Conservation (phyloP, 2,888 invertebrate species). For the Agrilus mali region DNA sequence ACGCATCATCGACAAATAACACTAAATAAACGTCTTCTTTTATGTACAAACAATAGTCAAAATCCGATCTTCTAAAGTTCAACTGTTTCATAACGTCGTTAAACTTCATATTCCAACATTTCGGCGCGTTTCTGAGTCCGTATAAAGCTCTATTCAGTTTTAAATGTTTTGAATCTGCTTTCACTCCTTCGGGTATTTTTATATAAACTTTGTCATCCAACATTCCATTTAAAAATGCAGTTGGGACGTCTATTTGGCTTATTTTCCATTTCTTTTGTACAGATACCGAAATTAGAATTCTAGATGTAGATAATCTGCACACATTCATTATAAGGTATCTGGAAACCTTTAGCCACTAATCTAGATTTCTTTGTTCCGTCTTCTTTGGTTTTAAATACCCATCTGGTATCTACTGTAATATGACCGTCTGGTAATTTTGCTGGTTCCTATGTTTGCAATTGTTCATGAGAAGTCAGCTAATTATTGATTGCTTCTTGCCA, state of each 20-base stretch:
- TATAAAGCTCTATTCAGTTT: no score
- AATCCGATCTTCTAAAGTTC: no score
- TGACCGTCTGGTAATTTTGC: slow-evolving; percentile 1
- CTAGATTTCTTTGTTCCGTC: background rate
- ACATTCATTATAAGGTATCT: background rate
- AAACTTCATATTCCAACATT: no score
- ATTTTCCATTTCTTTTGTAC: slow-evolving; percentile 3
- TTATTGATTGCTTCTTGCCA: slow-evolving; percentile 5
- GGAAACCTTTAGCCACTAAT: background rate
- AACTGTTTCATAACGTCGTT: no score
- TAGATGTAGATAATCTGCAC: background rate
- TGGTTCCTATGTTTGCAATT: slow-evolving; percentile 3
- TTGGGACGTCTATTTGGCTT: slow-evolving; percentile 6
- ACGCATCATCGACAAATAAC: no score
- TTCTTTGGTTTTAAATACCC: background rate
- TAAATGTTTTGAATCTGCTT: no score
- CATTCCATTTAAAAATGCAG: slow-evolving; percentile 8
- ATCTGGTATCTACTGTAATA: background rate
- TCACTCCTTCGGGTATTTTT: slow-evolving; percentile 2
- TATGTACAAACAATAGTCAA: no score
- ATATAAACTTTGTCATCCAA: slow-evolving; percentile 4
- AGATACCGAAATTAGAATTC: background rate
- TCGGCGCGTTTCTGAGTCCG: no score
- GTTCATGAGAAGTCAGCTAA: background rate
- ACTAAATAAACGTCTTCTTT: no score